These are phyloP conservation scores for Holothuria glaberrima DNA, from an alignment of 35 echinoderm and acorn worm species.

Conservation along the genomic window DNA sequence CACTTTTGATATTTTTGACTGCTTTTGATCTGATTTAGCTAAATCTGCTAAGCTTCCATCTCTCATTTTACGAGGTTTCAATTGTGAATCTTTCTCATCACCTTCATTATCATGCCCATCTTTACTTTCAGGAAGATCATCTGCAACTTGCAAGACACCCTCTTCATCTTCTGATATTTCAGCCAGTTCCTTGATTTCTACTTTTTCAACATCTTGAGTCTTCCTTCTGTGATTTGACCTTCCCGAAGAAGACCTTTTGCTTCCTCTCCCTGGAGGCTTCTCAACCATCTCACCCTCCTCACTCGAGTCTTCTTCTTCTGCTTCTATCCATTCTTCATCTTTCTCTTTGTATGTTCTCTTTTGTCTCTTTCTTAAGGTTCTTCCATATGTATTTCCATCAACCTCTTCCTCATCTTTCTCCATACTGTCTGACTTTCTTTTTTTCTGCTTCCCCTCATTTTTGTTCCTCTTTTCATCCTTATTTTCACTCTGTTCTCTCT, in stretches of 20 bases:
- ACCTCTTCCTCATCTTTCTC: slow-evolving; percentile 2
- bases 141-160: not conserved
- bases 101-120: not conserved
- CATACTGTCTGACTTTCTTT: slow-evolving; percentile 11
- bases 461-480: not conserved
- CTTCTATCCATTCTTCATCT: slow-evolving; percentile 1
- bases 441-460: not conserved
- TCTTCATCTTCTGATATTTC: not conserved
- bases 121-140: not conserved
- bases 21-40: not conserved
- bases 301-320: not conserved
- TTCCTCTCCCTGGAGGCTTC: not conserved
- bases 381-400: not conserved
- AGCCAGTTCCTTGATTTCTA: not conserved
- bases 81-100: not conserved
- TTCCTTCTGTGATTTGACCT: not conserved
- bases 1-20: not conserved
- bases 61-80: not conserved
- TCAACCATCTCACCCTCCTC: not conserved
- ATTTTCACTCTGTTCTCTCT: not conserved
- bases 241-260: not conserved
- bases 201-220: not conserved
- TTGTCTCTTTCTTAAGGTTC: not conserved
- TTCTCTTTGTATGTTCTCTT: not conserved
- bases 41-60: not conserved